Evolutionary conservation across 2,113 vertebrate species (phyloP), one percentile per base, ranked within the genome.

Genomic region (Neotoma lepida): DNA sequence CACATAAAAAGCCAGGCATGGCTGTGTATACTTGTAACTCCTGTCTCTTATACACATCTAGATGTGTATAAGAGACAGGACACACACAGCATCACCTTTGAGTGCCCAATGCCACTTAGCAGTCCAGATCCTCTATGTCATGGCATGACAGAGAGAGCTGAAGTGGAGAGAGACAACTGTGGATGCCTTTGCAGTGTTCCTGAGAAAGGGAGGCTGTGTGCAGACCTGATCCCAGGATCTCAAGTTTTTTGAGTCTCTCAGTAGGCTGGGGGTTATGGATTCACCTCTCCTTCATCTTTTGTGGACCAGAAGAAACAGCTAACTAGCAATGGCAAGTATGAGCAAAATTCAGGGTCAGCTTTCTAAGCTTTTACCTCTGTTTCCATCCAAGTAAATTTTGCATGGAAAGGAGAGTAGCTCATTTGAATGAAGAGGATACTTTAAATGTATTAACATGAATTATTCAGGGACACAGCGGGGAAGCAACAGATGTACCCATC

Each of bases 401-500:
- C 89, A 97, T 94, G 73, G 96, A 97, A 98, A 97, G n/a, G 86
- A 85, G 88, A 86, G 54, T 78, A 95, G 85, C 77, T 97, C 96
- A 96, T 98, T 98, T 97, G 97, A 98, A 98, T 96, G 97, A 97
- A 96, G 97, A 96, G 74, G 97, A 96, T 87, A 96, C 89, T 98
- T 98, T 98, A 97, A 98, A 98, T 96, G 94, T 97, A 98, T 98
- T 98, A 96, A 98, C 97, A 98, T 98, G 96, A 98, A 98, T 98
- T 98, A 98, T 98, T 98, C 97, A 98, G 95, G 95, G 97, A 97
- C 98, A 95, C 98, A 98, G 97, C 96, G 94, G 95, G 97, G 97
- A 89, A 97, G 97, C 97, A 98, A 98, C 98, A 98, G 98, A 98
- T 98, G 98, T 97, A 97, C 86, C 97, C 97, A 97, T 98, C 97